Base-by-base conservation (phyloP, 1,140 invertebrate species). In the Zaprionus davidi region DNA sequence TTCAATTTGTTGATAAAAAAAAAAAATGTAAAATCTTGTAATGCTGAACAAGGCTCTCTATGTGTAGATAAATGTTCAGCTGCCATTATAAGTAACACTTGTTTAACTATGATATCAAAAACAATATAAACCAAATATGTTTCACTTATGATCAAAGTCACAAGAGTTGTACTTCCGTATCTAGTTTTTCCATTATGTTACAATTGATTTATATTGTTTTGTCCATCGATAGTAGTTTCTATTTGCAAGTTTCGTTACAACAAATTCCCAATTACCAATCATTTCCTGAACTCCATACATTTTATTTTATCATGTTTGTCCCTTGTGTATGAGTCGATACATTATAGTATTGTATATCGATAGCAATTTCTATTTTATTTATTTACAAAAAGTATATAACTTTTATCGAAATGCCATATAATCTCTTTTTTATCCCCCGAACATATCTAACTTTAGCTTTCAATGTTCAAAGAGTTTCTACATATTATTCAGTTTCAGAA, bases 1-100 rank as follows among this genome's bases (percentile, higher is more conserved):
- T 78, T 87, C 80, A 87, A 86, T 86, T 86, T 86, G 72, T 71
- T 79, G 67, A 82, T 86, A 73, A 79, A 46, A 57, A 53, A 46
- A 57, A 53, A 26, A 76, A 76, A 58, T 53, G 41, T 51, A 41
- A 53, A 55, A 57, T 62, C n/a, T 69, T 69, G 28, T 41, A 56
- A 55, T 36, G 11, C 36, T 38, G 15, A 28, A 38, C 58, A 63
- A 17, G 66, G n/a, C 70, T 24, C 34, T 55, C 2, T 11, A 36
- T 2, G 31, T 53, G 15, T 28, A 56, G n/a, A 57, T 38, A 67
- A 6, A 31, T 68, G 63, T 66, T 55, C 34, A 41, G 22, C 36
- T 66, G n/a, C 17, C 17, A 56, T 20, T 34, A 41, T 28, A 28
- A 36, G 41, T 17, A 66, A 56, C 28, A 41, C 9, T 28, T 56